Base-by-base conservation (phyloP, 2,888 invertebrate species). In the Omphaloscelis lunosa region DNA sequence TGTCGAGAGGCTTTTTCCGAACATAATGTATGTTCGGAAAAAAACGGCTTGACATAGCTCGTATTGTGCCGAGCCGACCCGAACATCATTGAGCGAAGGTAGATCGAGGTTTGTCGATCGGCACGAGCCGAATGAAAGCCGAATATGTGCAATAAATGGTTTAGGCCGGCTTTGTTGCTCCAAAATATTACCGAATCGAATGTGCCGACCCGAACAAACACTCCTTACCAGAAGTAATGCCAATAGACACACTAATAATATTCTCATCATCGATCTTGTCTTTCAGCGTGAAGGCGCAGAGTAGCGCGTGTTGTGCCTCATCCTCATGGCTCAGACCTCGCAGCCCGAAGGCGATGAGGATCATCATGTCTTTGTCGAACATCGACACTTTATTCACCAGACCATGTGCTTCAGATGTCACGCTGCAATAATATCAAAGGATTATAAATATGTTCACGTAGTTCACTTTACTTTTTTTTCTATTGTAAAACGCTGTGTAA, bases 331-430 rank as follows among this genome's bases (percentile, higher is more conserved):
- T 98, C 76, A 97, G 97, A 0, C 98, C 98, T 68, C 98, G 97
- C n/a, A 98, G 92, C 0, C 98, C 98, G 90, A 98, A 98, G 45
- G 98, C 97, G 0, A 98, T 97, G 12, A 98, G 95, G 89, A 98
- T 97, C 96, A 98, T 98, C 88, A 98, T 96, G 86, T 98, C 98
- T 94, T 98, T 98, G 91, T 98, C 98, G 89, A 98, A 98, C 89
- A 97, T 96, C 0, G 97, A 97, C 7, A 97, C 97, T 90, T 98
- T 98, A 89, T 98, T 98, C 1, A 98, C 97, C 72, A 97, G 96
- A 0, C 98, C 98, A 71, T 97, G 97, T 82, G 97, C 95, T 23
- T 94, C 92, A 48, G 93, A 93, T 0, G 97, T 96, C 68, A 96
- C 93, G 45, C 97, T 97, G 88, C 3, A 89, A 88, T 17, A 3